These are phyloP conservation scores for Cheilinus undulatus DNA, from an alignment of 2,113 vertebrate species.

Conservation along the genomic window DNA sequence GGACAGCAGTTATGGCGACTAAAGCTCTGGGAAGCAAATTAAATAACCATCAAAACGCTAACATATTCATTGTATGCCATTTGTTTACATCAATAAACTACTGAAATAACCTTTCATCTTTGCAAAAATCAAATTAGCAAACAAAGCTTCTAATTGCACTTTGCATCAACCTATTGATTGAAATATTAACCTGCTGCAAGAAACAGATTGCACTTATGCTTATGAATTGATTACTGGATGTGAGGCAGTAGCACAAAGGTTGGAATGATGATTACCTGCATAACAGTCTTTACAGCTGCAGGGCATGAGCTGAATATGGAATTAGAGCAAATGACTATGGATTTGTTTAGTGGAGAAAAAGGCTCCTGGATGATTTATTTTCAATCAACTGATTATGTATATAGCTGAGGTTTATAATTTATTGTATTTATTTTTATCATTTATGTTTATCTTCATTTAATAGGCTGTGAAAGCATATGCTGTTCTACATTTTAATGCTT, in stretches of 20 bases:
- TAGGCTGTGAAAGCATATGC: no score
- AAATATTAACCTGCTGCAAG: conserved; percentile 35
- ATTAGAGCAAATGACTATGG: conserved; percentile 9
- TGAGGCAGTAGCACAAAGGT: conserved; percentile 14
- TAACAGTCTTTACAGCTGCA: not conserved
- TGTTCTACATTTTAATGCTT: no score
- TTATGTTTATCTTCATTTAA: no score
- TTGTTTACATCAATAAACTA: no score
- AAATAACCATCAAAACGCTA: no score
- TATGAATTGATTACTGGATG: conserved; percentile 31
- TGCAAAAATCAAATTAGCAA: not conserved
- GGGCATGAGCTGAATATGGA: conserved; percentile 27
- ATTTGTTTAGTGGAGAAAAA: not conserved
- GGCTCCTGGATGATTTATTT: not conserved
- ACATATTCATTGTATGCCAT: no score
- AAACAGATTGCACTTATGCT: conserved; percentile 9
- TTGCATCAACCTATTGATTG: conserved; percentile 25
- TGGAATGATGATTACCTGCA: conserved; percentile 42
- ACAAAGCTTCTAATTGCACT: conserved; percentile 8
- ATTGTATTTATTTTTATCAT: not conserved
- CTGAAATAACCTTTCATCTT: not conserved
- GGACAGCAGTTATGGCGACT: not conserved
- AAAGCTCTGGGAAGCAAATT: no score
- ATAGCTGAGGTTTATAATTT: not conserved
- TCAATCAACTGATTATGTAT: not conserved